Conservation (phyloP, 1,140 invertebrate genomes). For the Meteorus sp. region DNA sequence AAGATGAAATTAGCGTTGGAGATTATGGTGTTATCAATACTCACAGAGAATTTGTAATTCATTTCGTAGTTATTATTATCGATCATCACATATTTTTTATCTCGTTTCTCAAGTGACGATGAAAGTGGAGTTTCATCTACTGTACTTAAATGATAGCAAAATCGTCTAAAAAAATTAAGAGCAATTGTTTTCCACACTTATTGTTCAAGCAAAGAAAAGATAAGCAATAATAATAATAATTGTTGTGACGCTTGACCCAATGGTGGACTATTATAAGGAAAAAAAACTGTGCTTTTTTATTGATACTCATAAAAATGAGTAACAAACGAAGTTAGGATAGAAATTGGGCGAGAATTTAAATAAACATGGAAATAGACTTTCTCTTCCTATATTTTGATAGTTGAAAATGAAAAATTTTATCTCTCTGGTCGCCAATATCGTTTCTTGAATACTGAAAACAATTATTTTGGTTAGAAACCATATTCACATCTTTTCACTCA, state of each 20-base stretch:
- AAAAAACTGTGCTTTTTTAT: too few species aligned
- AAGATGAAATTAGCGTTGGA: too few species aligned
- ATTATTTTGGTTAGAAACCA: too few species aligned
- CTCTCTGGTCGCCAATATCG: slow-evolving; percentile 29
- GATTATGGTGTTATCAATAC: too few species aligned
- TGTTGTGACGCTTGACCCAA: not conserved
- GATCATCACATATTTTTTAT: slow-evolving; percentile 7
- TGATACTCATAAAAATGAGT: too few species aligned
- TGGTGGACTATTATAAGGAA: not conserved
- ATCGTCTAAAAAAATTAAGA: not conserved
- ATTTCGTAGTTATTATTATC: slow-evolving; percentile 7
- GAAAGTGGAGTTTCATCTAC: not conserved
- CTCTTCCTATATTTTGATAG: too few species aligned
- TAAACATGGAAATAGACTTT: too few species aligned
- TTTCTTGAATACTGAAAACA: not conserved
- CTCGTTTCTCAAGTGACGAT: slow-evolving; percentile 5
- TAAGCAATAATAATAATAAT: too few species aligned
- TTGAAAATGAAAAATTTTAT: slow-evolving; percentile 46
- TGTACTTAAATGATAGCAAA: slow-evolving; percentile 6
- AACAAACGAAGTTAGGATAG: slow-evolving; percentile 20
- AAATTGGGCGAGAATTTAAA: slow-evolving; percentile 41
- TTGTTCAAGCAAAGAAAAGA: too few species aligned
- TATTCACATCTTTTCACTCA: too few species aligned
- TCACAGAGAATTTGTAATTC: too few species aligned
- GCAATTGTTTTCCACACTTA: not conserved